phyloP scores from a whole-genome alignment of 1,140 invertebrate genomes.

The Euglossa dilemma region DNA sequence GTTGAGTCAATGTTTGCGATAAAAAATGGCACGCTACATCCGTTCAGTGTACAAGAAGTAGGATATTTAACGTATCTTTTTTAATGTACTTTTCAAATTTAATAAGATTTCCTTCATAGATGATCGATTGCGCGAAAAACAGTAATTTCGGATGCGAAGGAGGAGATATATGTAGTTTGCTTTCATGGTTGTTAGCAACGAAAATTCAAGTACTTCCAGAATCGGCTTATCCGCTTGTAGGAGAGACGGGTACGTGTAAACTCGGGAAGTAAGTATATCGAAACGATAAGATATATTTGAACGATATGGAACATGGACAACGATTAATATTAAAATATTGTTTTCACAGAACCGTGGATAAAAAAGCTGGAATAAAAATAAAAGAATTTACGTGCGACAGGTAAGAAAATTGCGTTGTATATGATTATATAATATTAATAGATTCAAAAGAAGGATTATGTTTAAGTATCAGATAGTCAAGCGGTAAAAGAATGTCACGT shows the following conservation, averaged over 20 bases:
- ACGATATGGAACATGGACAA: slow-evolving; percentile 2
- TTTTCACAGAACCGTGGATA: slow-evolving; percentile 60
- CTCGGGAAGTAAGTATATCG: slow-evolving; percentile 76
- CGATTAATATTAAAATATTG: neutral
- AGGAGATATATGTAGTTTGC: slow-evolving; percentile 90
- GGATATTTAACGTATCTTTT: slow-evolving; percentile 22
- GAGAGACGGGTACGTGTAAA: slow-evolving; percentile 84
- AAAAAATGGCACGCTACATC: slow-evolving; percentile 84
- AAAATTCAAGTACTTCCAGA: slow-evolving; percentile 84
- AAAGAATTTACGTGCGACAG: slow-evolving; percentile 81
- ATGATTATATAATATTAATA: slow-evolving; percentile 22
- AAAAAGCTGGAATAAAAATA: slow-evolving; percentile 71
- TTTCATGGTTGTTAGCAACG: slow-evolving; percentile 87
- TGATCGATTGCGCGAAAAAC: slow-evolving; percentile 90
- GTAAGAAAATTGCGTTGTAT: slow-evolving; percentile 73
- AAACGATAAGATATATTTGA: slow-evolving; percentile 13
- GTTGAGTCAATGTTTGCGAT: slow-evolving; percentile 91
- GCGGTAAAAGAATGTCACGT: neutral
- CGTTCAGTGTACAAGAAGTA: slow-evolving; percentile 90
- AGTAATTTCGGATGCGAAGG: slow-evolving; percentile 91
- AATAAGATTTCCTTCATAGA: slow-evolving; percentile 76
- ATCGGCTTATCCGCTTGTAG: slow-evolving; percentile 86
- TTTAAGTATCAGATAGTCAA: slow-evolving; percentile 16
- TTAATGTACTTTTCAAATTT: neutral
- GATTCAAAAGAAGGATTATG: slow-evolving; percentile 1